Percentiles rank a stretch among this genome's conserved stretches.
Conservation (phyloP, 2,797 vertebrate genomes). For the Gallinago stenura region DNA sequence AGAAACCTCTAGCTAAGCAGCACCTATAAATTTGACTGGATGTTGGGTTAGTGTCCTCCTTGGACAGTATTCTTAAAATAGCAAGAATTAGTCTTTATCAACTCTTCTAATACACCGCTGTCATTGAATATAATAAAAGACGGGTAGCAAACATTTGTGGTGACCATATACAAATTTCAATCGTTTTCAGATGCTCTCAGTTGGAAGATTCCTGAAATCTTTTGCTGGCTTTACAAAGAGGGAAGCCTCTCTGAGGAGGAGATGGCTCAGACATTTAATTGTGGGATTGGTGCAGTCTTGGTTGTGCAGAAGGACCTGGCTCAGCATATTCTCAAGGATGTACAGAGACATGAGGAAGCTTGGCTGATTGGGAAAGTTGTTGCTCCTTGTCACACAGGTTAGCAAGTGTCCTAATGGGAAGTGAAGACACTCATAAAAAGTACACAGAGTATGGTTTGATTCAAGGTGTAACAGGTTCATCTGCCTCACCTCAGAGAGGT, state of each 20-base stretch:
- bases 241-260: constrained; percentile 86
- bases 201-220: constrained; percentile 88
- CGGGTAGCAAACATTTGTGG: background rate
- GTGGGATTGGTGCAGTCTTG: constrained; percentile 87
- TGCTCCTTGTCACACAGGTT: constrained; percentile 79
- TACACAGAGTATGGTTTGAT: background rate
- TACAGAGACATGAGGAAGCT: constrained; percentile 83
- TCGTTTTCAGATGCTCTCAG: constrained; percentile 83
- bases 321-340: constrained; percentile 81
- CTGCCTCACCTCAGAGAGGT: background rate
- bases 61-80: background rate
- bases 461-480: background rate
- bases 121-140: background rate
- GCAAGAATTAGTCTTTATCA: background rate
- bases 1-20: background rate
- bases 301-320: constrained; percentile 82
- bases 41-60: background rate
- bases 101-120: background rate
- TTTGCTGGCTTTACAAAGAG: constrained; percentile 87
- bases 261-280: constrained; percentile 88
- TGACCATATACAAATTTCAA: background rate
- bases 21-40: background rate
- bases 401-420: background rate
- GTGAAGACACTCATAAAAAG: background rate
- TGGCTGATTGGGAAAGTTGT: constrained; percentile 89